Percentiles rank a stretch among this genome's conserved stretches.
These are phyloP conservation scores for Panorpa germanica DNA, from an alignment of 2,888 invertebrate genomes.

Conservation along the genomic window DNA sequence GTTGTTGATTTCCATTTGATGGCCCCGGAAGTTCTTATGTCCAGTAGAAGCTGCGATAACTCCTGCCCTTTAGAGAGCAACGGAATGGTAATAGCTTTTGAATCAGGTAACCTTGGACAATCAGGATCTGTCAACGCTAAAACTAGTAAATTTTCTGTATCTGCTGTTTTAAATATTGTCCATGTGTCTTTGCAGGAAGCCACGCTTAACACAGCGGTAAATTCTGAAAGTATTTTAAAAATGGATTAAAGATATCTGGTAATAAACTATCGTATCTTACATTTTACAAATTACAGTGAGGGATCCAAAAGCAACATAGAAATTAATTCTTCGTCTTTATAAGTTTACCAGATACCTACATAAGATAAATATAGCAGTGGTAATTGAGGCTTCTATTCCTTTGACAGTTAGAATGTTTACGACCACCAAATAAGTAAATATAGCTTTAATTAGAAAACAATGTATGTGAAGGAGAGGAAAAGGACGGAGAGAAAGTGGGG, in stretches of 20 bases:
- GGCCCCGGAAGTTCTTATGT: slow-evolving; percentile 42
- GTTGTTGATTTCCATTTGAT: slow-evolving; percentile 55
- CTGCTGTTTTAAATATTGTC: slow-evolving; percentile 41
- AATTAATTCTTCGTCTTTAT: slow-evolving; percentile 6
- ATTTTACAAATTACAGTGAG: too few species aligned
- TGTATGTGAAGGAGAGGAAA: too few species aligned
- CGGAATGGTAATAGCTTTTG: slow-evolving; percentile 50
- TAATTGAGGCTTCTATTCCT: too few species aligned
- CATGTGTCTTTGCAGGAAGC: slow-evolving; percentile 60
- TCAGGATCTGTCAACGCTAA: slow-evolving; percentile 62
- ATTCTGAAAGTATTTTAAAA: too few species aligned
- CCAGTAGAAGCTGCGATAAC: slow-evolving; percentile 57
- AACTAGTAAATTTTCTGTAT: slow-evolving; percentile 43
- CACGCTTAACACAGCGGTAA: slow-evolving; percentile 50
- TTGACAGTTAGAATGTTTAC: too few species aligned
- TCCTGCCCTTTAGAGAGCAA: slow-evolving; percentile 49
- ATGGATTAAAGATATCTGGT: too few species aligned
- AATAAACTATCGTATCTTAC: too few species aligned
- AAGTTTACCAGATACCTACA: neutral
- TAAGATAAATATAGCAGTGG: neutral
- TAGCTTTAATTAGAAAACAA: too few species aligned
- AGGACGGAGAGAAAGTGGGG: too few species aligned
- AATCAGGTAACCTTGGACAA: slow-evolving; percentile 52
- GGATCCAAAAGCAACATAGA: too few species aligned
- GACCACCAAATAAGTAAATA: too few species aligned